Evolutionary conservation across 2,888 invertebrate species (phyloP).

Genomic region (Andrena dorsata): DNA sequence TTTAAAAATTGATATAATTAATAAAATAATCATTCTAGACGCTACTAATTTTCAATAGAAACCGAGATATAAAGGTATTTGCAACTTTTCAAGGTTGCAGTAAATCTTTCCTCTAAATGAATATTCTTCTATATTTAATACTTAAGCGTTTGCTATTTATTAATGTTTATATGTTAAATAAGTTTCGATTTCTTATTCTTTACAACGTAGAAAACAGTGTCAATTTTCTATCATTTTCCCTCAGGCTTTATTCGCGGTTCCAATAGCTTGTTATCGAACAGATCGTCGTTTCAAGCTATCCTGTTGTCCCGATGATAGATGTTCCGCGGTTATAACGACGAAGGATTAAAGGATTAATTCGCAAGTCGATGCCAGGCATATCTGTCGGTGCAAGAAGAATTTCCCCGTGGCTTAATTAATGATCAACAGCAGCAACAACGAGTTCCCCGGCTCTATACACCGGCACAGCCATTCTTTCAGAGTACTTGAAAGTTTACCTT

Average conservation of each 20-base stretch:
- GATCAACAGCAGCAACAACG: conserved; percentile 60
- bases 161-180: too few species aligned
- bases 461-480: conserved; percentile 45
- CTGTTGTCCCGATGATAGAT: conserved; percentile 57
- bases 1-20: too few species aligned
- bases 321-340: conserved; percentile 34
- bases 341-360: conserved; percentile 62
- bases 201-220: background rate
- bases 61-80: too few species aligned
- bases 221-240: background rate
- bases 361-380: conserved; percentile 62
- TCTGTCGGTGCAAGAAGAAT: conserved; percentile 65
- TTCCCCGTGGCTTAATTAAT: conserved; percentile 67
- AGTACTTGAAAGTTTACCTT: conserved; percentile 66
- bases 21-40: too few species aligned
- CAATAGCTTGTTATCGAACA: conserved; percentile 29
- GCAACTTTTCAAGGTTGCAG: too few species aligned
- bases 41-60: too few species aligned
- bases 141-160: too few species aligned
- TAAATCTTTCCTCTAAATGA: too few species aligned
- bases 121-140: too few species aligned
- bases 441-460: conserved; percentile 31
- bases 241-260: background rate
- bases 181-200: too few species aligned
- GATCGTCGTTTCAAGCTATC: conserved; percentile 17